Evolutionary conservation across 2,113 vertebrate genomes (phyloP), one percentile per base, ranked within the genome.

Genomic region (Tachycineta bicolor): DNA sequence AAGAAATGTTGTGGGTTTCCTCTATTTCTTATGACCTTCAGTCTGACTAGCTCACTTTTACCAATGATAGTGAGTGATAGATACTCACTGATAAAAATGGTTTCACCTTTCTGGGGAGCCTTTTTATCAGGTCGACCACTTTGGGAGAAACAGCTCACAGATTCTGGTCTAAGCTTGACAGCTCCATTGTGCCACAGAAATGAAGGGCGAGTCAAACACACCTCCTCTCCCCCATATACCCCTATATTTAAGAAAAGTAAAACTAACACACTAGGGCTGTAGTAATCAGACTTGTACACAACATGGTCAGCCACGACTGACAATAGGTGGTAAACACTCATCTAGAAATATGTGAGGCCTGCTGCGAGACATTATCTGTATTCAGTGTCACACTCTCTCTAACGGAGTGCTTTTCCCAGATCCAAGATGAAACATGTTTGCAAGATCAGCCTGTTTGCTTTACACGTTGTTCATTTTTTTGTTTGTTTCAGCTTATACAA

Each of bases 281-380:
- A 62, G 47, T 55, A 74, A 53, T 85, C 82, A 88, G 43, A 52
- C 11, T 39, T 41, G 22, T 67, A 59, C 44, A 26, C 0, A 1
- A 20, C 58, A 46, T 43, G 76, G 88, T 71, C 88, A 88, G 60
- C 64, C 73, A 53, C 15, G 6, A 60, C 43, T 68, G 76, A 92
- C 93, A 92, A 71, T 37, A 9, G 73, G 75, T 90, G 52, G 34
- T 78, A 74, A 95, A 78, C n/a, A 96, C 13, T 93, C 79, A 93
- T 92, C 85, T 93, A 87, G 92, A 86, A 93, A 86, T 60, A 39
- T 60, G 33, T 93, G 93, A 87, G 82, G 82, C 68, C 87, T 80
- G 11, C 79, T 81, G 29, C 59, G 71, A 70, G 71, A 52, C 58
- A 52, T 78, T 92, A 59, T 49, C 82, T 33, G 34, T 56, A 88